These are phyloP conservation scores for Pachypsylla venusta DNA, from an alignment of 1,140 invertebrate genomes.

Conservation along the genomic window DNA sequence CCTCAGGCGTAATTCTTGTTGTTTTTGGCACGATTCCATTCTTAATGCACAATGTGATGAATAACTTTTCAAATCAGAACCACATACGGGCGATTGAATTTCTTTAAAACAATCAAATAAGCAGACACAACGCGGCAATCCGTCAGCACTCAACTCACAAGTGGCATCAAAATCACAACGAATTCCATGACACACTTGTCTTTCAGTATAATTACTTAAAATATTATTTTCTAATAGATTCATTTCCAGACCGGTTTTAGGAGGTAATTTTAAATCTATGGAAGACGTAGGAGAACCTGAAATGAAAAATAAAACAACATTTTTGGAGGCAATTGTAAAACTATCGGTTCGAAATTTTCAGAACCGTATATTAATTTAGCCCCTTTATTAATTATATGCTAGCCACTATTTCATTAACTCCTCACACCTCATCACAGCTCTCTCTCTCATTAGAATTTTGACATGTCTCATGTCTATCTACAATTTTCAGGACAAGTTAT, in stretches of 20 bases:
- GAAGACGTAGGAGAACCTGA: not conserved
- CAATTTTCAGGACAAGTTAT: no score
- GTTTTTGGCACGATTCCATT: conserved; percentile 67
- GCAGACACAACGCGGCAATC: conserved; percentile 59
- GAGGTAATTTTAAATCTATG: conserved; percentile 4
- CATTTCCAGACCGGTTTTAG: conserved; percentile 29
- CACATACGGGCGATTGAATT: conserved; percentile 54
- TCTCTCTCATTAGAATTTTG: no score
- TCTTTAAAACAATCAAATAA: conserved; percentile 46
- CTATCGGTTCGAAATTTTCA: no score
- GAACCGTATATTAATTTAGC: no score
- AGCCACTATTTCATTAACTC: no score
- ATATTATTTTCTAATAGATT: conserved; percentile 13
- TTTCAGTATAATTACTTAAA: conserved; percentile 15
- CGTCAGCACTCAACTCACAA: conserved; percentile 58
- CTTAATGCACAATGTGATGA: conserved; percentile 71
- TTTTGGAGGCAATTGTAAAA: no score
- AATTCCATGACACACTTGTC: conserved; percentile 58
- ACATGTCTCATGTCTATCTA: no score
- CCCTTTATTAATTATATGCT: no score
- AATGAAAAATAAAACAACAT: conserved; percentile 14
- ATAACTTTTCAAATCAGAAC: conserved; percentile 65
- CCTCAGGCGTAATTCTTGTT: conserved; percentile 59
- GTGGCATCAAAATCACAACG: conserved; percentile 70
- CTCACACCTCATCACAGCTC: no score